These are phyloP conservation scores for Goniozus legneri DNA, from an alignment of 1,140 invertebrate genomes.

Conservation along the genomic window DNA sequence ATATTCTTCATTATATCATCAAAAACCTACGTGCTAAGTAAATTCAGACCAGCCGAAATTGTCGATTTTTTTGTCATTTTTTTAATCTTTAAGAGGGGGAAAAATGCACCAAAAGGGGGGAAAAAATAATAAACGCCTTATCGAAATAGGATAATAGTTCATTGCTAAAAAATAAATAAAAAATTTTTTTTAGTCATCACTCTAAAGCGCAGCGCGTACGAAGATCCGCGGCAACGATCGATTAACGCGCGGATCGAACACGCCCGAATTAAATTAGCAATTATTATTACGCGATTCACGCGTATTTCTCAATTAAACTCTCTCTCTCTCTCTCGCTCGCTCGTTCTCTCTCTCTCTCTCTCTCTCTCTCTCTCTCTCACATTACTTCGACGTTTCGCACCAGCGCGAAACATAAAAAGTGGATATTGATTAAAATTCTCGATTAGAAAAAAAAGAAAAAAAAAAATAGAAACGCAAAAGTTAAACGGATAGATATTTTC, in stretches of 20 bases:
- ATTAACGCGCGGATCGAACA: constrained; percentile 16
- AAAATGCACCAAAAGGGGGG: too few relatives aligned
- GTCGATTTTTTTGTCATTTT: constrained; percentile 32
- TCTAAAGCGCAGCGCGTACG: constrained; percentile 19
- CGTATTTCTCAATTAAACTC: background rate
- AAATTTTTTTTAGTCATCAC: constrained; percentile 30
- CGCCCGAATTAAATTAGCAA: background rate
- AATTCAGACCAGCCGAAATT: constrained; percentile 54
- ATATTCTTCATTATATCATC: constrained; percentile 34
- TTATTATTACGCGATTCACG: constrained; percentile 1
- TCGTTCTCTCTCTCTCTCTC: constrained; percentile 6
- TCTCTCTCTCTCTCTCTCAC: constrained; percentile 4
- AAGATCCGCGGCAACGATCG: constrained; percentile 12
- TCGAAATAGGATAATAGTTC: constrained; percentile 36
- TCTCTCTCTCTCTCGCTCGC: constrained; percentile 4
- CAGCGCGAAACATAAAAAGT: constrained; percentile 46
- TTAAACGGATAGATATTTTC: constrained; percentile 15
- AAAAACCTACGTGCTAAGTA: constrained; percentile 46
- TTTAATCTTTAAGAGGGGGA: too few relatives aligned
- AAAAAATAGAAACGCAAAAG: constrained; percentile 15
- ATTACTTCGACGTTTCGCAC: constrained; percentile 37
- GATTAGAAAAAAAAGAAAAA: constrained; percentile 14
- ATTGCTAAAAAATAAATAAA: constrained; percentile 47
- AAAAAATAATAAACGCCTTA: constrained; percentile 34
- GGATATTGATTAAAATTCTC: constrained; percentile 12